Evolutionary conservation across 2,888 invertebrate species (phyloP).

Genomic region (Germaria angustata): DNA sequence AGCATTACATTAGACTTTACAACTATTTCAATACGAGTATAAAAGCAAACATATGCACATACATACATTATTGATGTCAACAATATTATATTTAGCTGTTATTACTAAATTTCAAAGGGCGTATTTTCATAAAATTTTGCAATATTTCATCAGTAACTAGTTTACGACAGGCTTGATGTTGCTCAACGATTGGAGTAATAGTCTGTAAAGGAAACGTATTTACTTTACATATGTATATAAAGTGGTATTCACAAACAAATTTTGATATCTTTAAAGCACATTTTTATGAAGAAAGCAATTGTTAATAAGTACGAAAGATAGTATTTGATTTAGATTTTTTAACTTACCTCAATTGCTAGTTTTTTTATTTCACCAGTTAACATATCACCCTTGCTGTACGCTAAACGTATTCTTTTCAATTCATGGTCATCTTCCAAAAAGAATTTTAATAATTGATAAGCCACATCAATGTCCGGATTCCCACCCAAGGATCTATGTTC

Average conservation of each 20-base stretch:
- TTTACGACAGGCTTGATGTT: slow-evolving; percentile 90
- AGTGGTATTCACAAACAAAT: no score
- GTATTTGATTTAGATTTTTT: neutral
- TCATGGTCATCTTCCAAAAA: slow-evolving; percentile 96
- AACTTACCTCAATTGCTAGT: slow-evolving; percentile 86
- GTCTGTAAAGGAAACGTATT: slow-evolving; percentile 74
- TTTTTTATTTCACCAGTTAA: slow-evolving; percentile 97
- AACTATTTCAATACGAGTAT: slow-evolving; percentile 22
- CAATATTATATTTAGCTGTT: slow-evolving; percentile 3
- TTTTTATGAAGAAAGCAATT: no score
- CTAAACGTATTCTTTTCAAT: slow-evolving; percentile 85
- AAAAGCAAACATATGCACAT: slow-evolving; percentile 14
- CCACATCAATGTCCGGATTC: slow-evolving; percentile 97
- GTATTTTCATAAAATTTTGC: slow-evolving; percentile 90
- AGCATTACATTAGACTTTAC: neutral
- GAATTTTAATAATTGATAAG: slow-evolving; percentile 95
- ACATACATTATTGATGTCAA: neutral
- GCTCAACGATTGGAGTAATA: slow-evolving; percentile 87
- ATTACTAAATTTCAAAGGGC: slow-evolving; percentile 84
- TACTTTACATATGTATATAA: no score
- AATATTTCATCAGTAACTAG: slow-evolving; percentile 92
- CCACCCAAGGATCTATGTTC: slow-evolving; percentile 95
- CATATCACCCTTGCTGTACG: slow-evolving; percentile 85
- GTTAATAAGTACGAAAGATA: no score
- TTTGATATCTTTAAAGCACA: no score